A percentile compares a stretch with the other conserved stretches of the same genome.
phyloP scores from a whole-genome alignment of 2,888 invertebrate species.

The Argynnis bischoffii region DNA sequence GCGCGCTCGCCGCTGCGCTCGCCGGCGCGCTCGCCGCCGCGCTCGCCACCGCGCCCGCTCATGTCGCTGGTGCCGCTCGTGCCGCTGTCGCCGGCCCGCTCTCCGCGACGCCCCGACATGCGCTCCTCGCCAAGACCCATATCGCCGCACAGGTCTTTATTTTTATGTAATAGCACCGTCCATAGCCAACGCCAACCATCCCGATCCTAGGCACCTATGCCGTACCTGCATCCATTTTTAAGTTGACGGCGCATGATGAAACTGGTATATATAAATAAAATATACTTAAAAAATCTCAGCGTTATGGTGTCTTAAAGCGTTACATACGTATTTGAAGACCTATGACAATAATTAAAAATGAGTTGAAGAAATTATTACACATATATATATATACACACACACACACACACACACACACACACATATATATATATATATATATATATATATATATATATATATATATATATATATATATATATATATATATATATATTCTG shows the following conservation, averaged over 20 bases:
- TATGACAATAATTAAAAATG: no score
- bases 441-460: no score
- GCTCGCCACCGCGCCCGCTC: constrained; percentile 56
- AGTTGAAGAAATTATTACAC: no score
- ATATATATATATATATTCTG: no score
- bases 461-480: no score
- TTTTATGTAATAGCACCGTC: no score
- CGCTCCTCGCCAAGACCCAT: constrained; percentile 53
- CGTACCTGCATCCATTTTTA: constrained; percentile 37
- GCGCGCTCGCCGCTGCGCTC: constrained; percentile 47
- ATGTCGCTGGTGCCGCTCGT: constrained; percentile 49
- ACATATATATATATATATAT: no score
- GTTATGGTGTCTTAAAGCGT: no score
- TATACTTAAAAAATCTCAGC: background rate
- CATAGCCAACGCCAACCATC: no score
- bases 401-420: no score
- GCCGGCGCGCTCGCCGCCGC: constrained; percentile 48
- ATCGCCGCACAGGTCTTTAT: constrained; percentile 50
- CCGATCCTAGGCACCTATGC: background rate
- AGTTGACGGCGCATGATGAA: background rate
- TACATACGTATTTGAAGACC: no score
- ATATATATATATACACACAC: no score
- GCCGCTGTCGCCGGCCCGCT: constrained; percentile 44
- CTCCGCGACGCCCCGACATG: constrained; percentile 47
- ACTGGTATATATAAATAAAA: background rate